Evolutionary conservation across 2,888 invertebrate species (phyloP).

Genomic region (Fragum sueziense): DNA sequence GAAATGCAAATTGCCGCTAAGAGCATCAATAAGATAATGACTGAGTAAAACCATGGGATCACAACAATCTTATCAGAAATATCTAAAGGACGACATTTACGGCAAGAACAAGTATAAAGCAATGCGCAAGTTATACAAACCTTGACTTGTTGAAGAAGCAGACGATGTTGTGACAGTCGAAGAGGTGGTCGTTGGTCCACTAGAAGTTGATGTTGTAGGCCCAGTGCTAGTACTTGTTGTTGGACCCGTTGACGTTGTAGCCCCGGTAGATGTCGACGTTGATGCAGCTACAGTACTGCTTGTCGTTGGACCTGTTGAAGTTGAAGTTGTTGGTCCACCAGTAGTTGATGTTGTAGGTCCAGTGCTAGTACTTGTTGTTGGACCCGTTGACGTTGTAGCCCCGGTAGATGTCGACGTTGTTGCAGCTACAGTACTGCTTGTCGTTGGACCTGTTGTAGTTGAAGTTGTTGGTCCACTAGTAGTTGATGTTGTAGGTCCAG

Average conservation of each 20-base stretch:
- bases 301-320: not conserved
- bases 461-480: not conserved
- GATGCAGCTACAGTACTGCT: not conserved
- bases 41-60: no score
- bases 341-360: not conserved
- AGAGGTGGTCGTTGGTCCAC: no score
- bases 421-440: not conserved
- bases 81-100: not conserved
- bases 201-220: no score
- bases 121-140: no score
- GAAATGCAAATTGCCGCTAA: no score
- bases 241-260: not conserved
- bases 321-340: not conserved
- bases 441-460: not conserved
- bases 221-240: no score
- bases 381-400: not conserved
- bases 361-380: not conserved
- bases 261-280: not conserved
- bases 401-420: not conserved
- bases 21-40: no score
- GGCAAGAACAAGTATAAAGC: no score
- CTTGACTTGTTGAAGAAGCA: no score
- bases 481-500: not conserved
- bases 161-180: no score
- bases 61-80: no score